Percentiles rank a stretch among this genome's conserved stretches.
Evolutionary conservation across 2,113 vertebrate genomes (phyloP).

Genomic region (Oceanodroma tethys): DNA sequence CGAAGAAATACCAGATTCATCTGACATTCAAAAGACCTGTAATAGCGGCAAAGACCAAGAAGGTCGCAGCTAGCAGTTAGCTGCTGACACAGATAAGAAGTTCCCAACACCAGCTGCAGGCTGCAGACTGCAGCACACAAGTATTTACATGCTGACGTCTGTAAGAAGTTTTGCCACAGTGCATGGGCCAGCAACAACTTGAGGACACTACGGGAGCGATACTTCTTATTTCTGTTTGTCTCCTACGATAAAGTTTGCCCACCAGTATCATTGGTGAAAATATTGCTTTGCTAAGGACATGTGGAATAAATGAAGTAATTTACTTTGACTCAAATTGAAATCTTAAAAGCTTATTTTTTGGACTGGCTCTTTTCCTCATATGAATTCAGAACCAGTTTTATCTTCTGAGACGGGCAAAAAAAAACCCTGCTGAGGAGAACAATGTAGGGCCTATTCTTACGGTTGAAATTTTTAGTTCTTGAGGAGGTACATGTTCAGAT

Average conservation of each 20-base stretch:
- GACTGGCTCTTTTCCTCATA: neutral
- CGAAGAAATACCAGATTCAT: neutral
- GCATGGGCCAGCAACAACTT: neutral
- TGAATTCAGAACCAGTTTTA: neutral
- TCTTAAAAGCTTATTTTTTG: neutral
- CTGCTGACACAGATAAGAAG: neutral
- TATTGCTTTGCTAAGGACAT: neutral
- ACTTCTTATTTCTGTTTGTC: neutral
- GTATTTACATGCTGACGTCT: neutral
- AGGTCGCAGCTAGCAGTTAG: neutral
- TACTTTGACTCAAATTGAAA: neutral
- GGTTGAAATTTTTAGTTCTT: neutral
- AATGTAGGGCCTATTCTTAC: neutral
- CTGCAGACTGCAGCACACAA: neutral
- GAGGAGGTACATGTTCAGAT: neutral
- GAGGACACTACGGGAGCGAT: neutral
- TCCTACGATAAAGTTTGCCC: neutral
- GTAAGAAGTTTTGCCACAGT: neutral
- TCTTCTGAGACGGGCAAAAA: neutral
- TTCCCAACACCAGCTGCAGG: neutral
- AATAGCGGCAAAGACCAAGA: neutral
- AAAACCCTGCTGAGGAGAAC: neutral
- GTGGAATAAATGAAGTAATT: neutral
- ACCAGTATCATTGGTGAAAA: neutral
- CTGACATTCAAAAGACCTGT: neutral